These are phyloP conservation scores for Takifugu ocellatus DNA, from an alignment of 2,797 vertebrate genomes.

Conservation along the genomic window DNA sequence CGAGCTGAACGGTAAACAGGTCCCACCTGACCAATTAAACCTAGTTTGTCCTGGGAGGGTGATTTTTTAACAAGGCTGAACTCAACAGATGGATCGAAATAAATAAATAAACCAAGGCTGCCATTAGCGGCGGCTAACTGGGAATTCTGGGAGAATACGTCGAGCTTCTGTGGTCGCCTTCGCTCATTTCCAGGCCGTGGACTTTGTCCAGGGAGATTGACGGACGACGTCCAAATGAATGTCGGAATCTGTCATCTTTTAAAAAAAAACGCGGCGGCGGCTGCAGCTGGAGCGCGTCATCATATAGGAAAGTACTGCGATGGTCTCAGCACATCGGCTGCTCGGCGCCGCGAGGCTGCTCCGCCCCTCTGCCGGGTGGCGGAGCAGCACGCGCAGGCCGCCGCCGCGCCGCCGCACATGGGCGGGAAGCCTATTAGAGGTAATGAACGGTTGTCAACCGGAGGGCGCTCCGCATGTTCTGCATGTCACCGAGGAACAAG, in stretches of 20 bases:
- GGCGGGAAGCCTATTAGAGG: conserved; percentile 59
- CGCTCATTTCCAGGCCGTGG: background rate
- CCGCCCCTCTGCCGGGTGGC: conserved; percentile 62
- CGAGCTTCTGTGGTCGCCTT: background rate
- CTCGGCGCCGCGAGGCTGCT: conserved; percentile 63
- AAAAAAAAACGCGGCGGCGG: conserved; percentile 30
- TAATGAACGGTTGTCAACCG: conserved; percentile 71
- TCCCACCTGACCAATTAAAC: conserved; percentile 72
- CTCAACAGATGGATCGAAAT: conserved; percentile 32
- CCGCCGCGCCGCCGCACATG: conserved; percentile 35
- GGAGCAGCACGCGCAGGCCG: conserved; percentile 52
- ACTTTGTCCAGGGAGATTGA: background rate
- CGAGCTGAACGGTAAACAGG: conserved; percentile 64
- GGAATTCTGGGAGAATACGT: background rate
- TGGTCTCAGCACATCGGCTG: conserved; percentile 58
- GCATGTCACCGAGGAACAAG: conserved; percentile 37
- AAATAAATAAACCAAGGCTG: background rate
- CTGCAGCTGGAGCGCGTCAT: conserved; percentile 43
- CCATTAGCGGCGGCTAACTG: conserved; percentile 6
- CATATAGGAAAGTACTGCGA: conserved; percentile 57
- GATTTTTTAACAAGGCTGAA: conserved; percentile 40
- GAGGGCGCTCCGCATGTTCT: conserved; percentile 51
- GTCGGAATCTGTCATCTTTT: too few relatives aligned
- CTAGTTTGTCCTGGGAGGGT: conserved; percentile 50
- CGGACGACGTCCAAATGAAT: conserved; percentile 7